These are phyloP conservation scores for Onthophagus sagittarius DNA, from an alignment of 2,888 invertebrate genomes.

Conservation along the genomic window DNA sequence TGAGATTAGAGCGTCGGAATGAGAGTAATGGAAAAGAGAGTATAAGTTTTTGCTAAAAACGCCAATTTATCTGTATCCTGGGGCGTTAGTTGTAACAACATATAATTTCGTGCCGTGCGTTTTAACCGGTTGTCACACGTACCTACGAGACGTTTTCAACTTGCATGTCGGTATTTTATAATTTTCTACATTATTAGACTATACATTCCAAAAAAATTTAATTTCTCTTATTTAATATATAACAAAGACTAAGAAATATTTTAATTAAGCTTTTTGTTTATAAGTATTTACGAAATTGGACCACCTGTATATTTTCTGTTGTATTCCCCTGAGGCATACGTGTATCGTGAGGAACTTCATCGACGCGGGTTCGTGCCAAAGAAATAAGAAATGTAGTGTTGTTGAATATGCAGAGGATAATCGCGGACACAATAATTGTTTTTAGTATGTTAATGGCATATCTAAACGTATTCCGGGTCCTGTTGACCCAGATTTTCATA, in stretches of 20 bases:
- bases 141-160: not conserved
- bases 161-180: not conserved
- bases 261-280: not conserved
- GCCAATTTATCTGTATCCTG: not conserved
- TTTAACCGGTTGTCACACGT: not conserved
- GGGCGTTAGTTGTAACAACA: not conserved
- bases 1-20: not conserved
- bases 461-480: not conserved
- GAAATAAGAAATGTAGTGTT: not conserved
- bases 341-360: not conserved
- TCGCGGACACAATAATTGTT: not conserved
- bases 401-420: not conserved
- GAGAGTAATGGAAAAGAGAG: not conserved
- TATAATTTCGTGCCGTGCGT: not conserved
- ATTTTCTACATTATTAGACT: not conserved
- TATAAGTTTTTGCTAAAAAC: not conserved
- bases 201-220: not conserved
- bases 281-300: not conserved
- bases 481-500: not conserved
- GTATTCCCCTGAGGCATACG: not conserved
- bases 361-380: not conserved
- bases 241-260: not conserved
- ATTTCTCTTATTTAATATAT: not conserved
- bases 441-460: not conserved
- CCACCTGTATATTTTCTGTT: not conserved